These are phyloP conservation scores for Haliclystus octoradiatus DNA, from an alignment of 30 jellyfish, hydroid and myxozoan genomes.

Conservation along the genomic window DNA sequence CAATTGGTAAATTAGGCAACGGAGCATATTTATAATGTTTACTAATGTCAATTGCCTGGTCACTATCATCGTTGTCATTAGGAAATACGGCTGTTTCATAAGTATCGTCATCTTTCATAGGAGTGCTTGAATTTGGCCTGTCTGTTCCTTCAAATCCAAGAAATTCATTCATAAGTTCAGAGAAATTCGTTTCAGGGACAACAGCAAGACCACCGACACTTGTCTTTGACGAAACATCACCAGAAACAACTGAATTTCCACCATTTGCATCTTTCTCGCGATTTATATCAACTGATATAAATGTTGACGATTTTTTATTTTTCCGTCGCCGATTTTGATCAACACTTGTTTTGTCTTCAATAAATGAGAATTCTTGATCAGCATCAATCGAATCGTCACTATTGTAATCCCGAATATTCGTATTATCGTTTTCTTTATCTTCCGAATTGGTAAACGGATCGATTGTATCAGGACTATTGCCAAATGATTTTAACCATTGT, in stretches of 20 bases:
- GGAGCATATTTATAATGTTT: background rate
- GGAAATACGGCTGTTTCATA: background rate
- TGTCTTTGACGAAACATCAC: slow-evolving; percentile 15
- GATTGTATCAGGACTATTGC: slow-evolving; percentile 5
- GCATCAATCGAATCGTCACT: slow-evolving; percentile 71
- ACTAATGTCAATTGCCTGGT: background rate
- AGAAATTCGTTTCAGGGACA: slow-evolving; percentile 22
- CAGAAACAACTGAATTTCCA: background rate
- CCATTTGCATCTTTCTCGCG: slow-evolving; percentile 1
- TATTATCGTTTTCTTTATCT: background rate
- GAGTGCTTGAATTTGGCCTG: background rate
- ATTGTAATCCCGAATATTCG: slow-evolving; percentile 17
- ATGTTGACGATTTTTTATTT: slow-evolving; percentile 5
- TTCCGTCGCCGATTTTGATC: slow-evolving; percentile 13
- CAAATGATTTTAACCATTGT: slow-evolving; percentile 36
- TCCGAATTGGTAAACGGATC: slow-evolving; percentile 27
- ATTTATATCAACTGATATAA: slow-evolving; percentile 22
- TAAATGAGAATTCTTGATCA: slow-evolving; percentile 56
- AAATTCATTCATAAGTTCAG: slow-evolving; percentile 19
- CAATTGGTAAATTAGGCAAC: background rate
- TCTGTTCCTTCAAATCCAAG: slow-evolving; percentile 28
- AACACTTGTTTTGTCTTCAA: slow-evolving; percentile 35
- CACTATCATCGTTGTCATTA: background rate
- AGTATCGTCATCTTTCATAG: background rate
- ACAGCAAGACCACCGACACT: slow-evolving; percentile 25